Evolutionary conservation across 2,797 vertebrate species (phyloP).

Genomic region (Huso huso): DNA sequence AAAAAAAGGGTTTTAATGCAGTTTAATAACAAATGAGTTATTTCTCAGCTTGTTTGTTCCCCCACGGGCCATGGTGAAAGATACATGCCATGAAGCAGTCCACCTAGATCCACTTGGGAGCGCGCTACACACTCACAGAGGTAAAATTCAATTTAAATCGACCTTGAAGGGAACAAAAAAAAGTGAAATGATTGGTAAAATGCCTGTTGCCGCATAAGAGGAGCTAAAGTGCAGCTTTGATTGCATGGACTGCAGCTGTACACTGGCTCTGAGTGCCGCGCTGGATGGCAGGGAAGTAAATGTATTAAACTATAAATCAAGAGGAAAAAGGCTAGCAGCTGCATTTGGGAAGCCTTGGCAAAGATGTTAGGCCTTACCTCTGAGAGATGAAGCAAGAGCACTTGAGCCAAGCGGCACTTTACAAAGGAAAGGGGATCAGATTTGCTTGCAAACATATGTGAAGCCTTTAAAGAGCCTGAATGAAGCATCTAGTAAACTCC

Average conservation of each 20-base stretch:
- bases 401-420: no score
- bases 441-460: neutral
- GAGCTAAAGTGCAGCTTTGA: conserved; percentile 10
- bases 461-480: conserved; percentile 14
- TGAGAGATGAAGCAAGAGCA: neutral
- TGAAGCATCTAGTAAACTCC: no score
- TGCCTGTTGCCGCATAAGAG: conserved; percentile 20
- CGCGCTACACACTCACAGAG: conserved; percentile 56
- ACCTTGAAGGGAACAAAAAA: conserved; percentile 71
- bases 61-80: conserved; percentile 46
- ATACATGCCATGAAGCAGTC: conserved; percentile 37
- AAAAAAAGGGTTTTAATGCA: neutral
- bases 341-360: conserved; percentile 31
- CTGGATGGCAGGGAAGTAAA: conserved; percentile 50
- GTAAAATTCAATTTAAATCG: conserved; percentile 71
- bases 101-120: conserved; percentile 8
- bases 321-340: conserved; percentile 30
- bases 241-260: neutral
- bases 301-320: conserved; percentile 64
- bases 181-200: conserved; percentile 25
- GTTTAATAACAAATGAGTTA: neutral
- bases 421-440: no score
- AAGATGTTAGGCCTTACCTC: conserved; percentile 24
- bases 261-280: neutral
- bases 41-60: conserved; percentile 1